phyloP scores from a whole-genome alignment of 2,888 invertebrate species.

The Hesperia comma region DNA sequence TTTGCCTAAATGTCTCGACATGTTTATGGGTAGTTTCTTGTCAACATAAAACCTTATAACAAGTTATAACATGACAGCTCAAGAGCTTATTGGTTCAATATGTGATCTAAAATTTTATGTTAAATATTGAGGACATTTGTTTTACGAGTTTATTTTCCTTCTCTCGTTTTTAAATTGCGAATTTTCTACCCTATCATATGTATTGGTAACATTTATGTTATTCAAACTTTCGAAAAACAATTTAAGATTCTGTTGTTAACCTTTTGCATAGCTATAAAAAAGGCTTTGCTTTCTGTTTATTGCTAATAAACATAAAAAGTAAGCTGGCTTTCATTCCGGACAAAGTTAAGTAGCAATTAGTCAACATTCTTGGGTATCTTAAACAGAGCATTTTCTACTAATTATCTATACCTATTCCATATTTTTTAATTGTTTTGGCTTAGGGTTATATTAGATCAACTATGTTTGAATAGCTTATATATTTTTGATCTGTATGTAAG shows the following conservation, averaged over 20 bases:
- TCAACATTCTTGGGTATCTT: too few relatives aligned
- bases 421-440: too few relatives aligned
- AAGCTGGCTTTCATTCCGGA: neutral
- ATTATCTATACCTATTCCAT: too few relatives aligned
- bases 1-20: conserved; percentile 23
- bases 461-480: too few relatives aligned
- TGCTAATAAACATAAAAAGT: conserved; percentile 8
- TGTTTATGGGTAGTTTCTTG: conserved; percentile 27
- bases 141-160: conserved; percentile 24
- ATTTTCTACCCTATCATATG: conserved; percentile 21
- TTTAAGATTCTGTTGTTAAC: conserved; percentile 11
- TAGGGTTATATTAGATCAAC: too few relatives aligned
- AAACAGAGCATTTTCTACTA: too few relatives aligned
- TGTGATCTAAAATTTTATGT: conserved; percentile 5
- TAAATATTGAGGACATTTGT: conserved; percentile 17
- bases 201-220: conserved; percentile 17
- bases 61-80: conserved; percentile 8
- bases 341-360: neutral
- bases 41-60: conserved; percentile 24
- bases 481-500: too few relatives aligned
- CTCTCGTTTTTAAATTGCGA: conserved; percentile 19
- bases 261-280: neutral
- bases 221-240: conserved; percentile 17
- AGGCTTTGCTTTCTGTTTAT: conserved; percentile 9
- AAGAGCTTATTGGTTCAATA: conserved; percentile 7